These are phyloP conservation scores for Pipa parva DNA, from an alignment of 2,113 vertebrate genomes.

Conservation along the genomic window DNA sequence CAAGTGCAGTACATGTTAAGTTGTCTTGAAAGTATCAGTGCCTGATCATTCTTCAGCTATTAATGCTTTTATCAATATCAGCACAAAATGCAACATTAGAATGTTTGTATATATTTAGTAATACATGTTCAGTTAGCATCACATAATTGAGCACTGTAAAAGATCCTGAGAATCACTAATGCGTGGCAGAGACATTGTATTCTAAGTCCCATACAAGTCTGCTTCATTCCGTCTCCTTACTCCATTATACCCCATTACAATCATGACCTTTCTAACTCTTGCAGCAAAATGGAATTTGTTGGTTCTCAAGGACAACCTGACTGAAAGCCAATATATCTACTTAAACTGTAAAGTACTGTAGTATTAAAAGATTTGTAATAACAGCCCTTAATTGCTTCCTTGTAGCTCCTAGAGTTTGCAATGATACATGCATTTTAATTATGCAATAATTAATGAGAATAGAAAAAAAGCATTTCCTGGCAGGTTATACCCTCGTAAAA, in stretches of 20 bases:
- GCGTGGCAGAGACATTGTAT: constrained; percentile 24
- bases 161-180: constrained; percentile 28
- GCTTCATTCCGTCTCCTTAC: constrained; percentile 32
- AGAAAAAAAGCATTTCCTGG: constrained; percentile 43
- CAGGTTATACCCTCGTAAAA: constrained; percentile 38
- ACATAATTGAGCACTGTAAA: background rate
- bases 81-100: background rate
- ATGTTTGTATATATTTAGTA: background rate
- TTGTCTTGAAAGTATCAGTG: no score
- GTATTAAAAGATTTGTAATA: constrained; percentile 44
- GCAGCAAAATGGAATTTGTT: constrained; percentile 35
- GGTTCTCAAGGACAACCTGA: constrained; percentile 41
- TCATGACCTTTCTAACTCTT: constrained; percentile 34
- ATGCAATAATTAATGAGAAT: constrained; percentile 41
- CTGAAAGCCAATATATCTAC: constrained; percentile 41
- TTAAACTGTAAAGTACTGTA: constrained; percentile 40
- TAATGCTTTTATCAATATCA: background rate
- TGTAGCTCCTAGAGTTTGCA: constrained; percentile 38
- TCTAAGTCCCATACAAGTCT: constrained; percentile 24
- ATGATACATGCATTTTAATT: constrained; percentile 42
- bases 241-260: constrained; percentile 41
- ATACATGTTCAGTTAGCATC: background rate
- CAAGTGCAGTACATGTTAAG: no score
- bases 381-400: constrained; percentile 39
- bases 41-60: no score